Evolutionary conservation across 2,113 vertebrate genomes (phyloP), one percentile per base, ranked within the genome.

Genomic region (Gambusia affinis): DNA sequence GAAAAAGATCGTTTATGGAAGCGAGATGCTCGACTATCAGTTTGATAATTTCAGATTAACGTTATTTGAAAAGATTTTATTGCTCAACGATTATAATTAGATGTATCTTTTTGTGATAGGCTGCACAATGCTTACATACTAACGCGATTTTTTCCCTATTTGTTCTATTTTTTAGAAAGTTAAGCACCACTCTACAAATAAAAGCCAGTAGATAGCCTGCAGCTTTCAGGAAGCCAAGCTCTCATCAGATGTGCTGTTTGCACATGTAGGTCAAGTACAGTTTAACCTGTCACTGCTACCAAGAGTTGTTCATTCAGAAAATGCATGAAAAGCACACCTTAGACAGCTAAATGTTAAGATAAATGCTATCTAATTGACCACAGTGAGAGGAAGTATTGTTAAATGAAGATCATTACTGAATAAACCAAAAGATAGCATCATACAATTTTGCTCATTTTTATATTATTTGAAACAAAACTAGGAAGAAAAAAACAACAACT

Each of bases 1-100:
- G 0, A 37, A 68, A 12, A 69, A 84, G 84, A 80, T 82, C 74
- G 65, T 80, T 33, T 73, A 64, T 60, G 2, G 2, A 0, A 0
- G n/a, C 12, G 0, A 24, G 64, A 72, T 51, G 70, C 10, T 0
- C 24, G 12, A 27, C 14, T 4, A 1, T 42, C 39, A 42, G 19
- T 10, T 8, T 27, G 8, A 11, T 2, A 35, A 4, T 2, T n/a
- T 24, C 3, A 47, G 64, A 39, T 2, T 27, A 68, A 31, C 31
- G 28, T 57, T n/a, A 24, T 57, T 24, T n/a, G 8, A n/a, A 57
- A 57, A 57, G 51, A 24, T 57, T 57, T 57, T 57, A 57, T 24
- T 24, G 24, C 8, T 57, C 24, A 57, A 57, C 24, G 51, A n/a
- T 24, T 11, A n/a, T 10, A 24, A 10, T 57, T 24, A 57, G 51